Evolutionary conservation across 2,888 invertebrate species (phyloP), one percentile per base, ranked within the genome.

Genomic region (Cosmopolites sordidus): DNA sequence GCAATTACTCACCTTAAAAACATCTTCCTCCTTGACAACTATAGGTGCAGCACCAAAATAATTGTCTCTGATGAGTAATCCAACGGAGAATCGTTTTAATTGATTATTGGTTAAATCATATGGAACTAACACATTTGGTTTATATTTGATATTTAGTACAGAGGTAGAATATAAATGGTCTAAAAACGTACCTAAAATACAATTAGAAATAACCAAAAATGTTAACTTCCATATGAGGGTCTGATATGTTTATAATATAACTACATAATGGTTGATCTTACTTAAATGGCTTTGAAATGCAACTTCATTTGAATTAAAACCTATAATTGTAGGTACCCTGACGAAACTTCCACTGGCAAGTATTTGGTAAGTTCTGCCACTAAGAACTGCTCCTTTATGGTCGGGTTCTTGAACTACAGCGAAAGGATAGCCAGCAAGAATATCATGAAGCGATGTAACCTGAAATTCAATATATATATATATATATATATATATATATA

Each of bases 241-340:
- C n/a, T n/a, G 22, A 22, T 22, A 22, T 22, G 22, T n/a, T 2
- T 39, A 39, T 2, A 16, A 12, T 9, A 12, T 39, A 16, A 16
- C 6, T 39, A 39, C 8, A 22, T 5, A 22, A 22, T 22, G 8
- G 22, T n/a, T n/a, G 22, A 5, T 15, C 16, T 16, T 43, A 49
- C 52, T 40, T 45, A 46, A 16, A 39, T 49, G 18, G 6, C 1
- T 15, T 38, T 45, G 30, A 1, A 39, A 22, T 2, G 40, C 52
- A 18, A 44, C 56, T 51, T 64, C 79, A 63, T 77, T 70, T 0
- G 79, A 78, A 55, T 75, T 79, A 58, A 76, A 79, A 3, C 80
- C 80, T 1, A 79, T 75, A 73, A 80, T 75, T 1, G 78, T 60
- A 3, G 79, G 79, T 14, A 79, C 60, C 17, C 47, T 42, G 6